Evolutionary conservation across 1,140 invertebrate species (phyloP), one percentile per base, ranked within the genome.

Genomic region (Trypoxylus dichotomus): DNA sequence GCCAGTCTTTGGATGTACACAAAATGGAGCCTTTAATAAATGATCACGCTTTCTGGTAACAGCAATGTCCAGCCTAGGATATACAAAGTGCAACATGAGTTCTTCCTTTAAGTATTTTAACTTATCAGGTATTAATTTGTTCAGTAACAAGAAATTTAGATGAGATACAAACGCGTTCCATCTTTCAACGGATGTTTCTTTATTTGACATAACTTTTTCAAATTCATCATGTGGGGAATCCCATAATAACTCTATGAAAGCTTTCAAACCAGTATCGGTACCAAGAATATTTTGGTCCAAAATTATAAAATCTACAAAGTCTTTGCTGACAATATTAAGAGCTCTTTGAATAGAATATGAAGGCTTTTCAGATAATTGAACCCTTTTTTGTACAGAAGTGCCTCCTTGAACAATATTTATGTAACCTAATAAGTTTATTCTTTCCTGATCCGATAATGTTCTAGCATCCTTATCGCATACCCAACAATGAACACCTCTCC

Each of bases 401-500:
- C 94, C 94, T 78, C 95, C 95, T 82, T 90, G 88, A 43, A 96
- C 87, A 1, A 96, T 81, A 80, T 93, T 93, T 1, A 99, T 88
- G 87, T 99, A 99, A 85, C 98, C 96, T 11, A 94, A 96, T 41
- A 99, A 89, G 3, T 95, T 93, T 72, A 87, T 86, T 78, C 92
- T 85, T 11, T 88, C 90, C 68, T 89, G 87, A 68, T 90, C 90
- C 76, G 92, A 90, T 8, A 98, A 86, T 81, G 89, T 90, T 74
- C 96, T 88, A 1, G 97, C 97, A 77, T 89, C 88, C 83, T 93
- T 90, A 87, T 99, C 97, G 84, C 94, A 97, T 2, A 99, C 94
- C 98, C 98, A 99, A 86, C 97, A 98, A 92, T 99, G 98, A 60
- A 99, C 92, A 85, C 98, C 98, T 89, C 97, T 90, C 81, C 98